These are phyloP conservation scores for Drosophila buzzatii DNA, from an alignment of 2,888 invertebrate species.

Conservation along the genomic window DNA sequence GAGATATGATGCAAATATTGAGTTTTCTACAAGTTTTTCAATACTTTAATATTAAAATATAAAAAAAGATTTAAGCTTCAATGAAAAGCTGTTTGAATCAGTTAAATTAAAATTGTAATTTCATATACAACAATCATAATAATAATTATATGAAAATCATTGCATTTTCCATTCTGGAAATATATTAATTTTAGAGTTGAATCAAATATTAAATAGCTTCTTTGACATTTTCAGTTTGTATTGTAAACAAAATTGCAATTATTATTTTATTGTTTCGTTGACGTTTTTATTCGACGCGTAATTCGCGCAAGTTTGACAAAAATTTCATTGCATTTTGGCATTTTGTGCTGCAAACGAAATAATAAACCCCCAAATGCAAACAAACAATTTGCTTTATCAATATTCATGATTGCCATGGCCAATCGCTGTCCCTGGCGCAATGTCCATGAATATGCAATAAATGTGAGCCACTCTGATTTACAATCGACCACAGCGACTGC, in stretches of 20 bases:
- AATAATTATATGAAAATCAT: too few species aligned
- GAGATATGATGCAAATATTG: too few species aligned
- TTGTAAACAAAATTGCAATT: neutral
- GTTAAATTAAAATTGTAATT: too few species aligned
- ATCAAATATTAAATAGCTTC: neutral
- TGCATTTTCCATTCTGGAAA: neutral
- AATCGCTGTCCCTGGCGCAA: constrained; percentile 34
- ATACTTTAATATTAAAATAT: too few species aligned
- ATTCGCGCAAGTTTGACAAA: constrained; percentile 29
- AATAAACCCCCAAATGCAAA: constrained; percentile 57
- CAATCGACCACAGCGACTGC: constrained; percentile 35
- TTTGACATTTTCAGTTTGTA: neutral
- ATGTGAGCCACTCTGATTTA: constrained; percentile 55
- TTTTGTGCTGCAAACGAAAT: constrained; percentile 41
- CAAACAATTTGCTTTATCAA: constrained; percentile 72
- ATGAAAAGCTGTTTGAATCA: neutral
- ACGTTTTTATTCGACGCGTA: constrained; percentile 10
- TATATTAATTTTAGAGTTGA: neutral
- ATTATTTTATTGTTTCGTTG: constrained; percentile 13
- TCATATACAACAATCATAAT: neutral
- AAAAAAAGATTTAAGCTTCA: too few species aligned
- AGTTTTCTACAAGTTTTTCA: too few species aligned
- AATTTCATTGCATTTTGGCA: constrained; percentile 27
- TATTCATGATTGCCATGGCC: constrained; percentile 65
- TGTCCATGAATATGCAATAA: constrained; percentile 69